These are phyloP conservation scores for Ibycter americanus DNA, from an alignment of 2,797 vertebrate genomes.

Conservation along the genomic window DNA sequence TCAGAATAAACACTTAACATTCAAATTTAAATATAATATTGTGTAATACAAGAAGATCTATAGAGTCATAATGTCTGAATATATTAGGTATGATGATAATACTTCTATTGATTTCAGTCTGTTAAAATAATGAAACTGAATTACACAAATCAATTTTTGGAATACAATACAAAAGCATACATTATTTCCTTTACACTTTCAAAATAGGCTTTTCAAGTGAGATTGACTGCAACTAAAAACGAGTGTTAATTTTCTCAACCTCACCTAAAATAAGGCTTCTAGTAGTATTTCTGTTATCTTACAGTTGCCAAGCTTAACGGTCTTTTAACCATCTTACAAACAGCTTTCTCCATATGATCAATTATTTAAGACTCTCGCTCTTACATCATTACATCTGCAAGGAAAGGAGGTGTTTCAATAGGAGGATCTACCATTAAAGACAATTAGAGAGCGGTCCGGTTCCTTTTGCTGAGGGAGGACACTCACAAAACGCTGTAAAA, in stretches of 20 bases:
- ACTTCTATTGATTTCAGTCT: slow-evolving; percentile 50
- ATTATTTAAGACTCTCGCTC: slow-evolving; percentile 52
- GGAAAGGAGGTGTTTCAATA: slow-evolving; percentile 27
- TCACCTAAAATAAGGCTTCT: neutral
- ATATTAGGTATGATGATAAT: slow-evolving; percentile 61
- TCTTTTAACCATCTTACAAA: slow-evolving; percentile 52
- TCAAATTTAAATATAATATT: slow-evolving; percentile 60
- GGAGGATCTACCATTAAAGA: slow-evolving; percentile 23
- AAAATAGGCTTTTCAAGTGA: slow-evolving; percentile 25
- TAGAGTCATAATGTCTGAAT: slow-evolving; percentile 58
- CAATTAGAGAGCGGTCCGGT: neutral
- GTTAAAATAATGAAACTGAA: slow-evolving; percentile 64
- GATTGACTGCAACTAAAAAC: slow-evolving; percentile 24
- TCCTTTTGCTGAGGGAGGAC: neutral
- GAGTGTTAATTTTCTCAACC: slow-evolving; percentile 44
- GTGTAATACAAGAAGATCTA: slow-evolving; percentile 55
- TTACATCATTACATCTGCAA: slow-evolving; percentile 48
- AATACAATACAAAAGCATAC: slow-evolving; percentile 24
- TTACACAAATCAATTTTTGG: slow-evolving; percentile 62
- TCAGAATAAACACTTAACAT: slow-evolving; percentile 65
- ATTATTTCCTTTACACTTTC: slow-evolving; percentile 43
- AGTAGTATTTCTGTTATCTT: slow-evolving; percentile 12
- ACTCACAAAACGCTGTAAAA: slow-evolving; percentile 10
- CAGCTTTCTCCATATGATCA: slow-evolving; percentile 22
- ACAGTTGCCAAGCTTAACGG: neutral